A percentile compares a stretch with the other conserved stretches of the same genome.
These are phyloP conservation scores for Caenorhabditis virilis DNA, from an alignment of 2,888 invertebrate genomes.

Conservation along the genomic window DNA sequence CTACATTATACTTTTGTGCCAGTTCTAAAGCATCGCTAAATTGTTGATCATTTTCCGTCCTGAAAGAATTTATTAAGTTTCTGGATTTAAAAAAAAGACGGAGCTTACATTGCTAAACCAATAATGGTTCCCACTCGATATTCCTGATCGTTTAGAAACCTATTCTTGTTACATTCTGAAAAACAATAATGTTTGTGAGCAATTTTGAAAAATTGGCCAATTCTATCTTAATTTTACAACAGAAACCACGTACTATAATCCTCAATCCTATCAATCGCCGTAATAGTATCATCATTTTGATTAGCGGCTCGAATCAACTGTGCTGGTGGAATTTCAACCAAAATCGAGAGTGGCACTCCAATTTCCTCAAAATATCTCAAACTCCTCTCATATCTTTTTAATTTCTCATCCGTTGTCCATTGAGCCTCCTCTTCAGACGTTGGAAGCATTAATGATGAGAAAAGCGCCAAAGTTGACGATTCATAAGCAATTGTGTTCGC, in stretches of 20 bases:
- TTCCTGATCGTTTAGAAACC: constrained; percentile 50
- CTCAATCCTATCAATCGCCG: constrained; percentile 41
- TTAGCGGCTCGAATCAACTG: constrained; percentile 23
- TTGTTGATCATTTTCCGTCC: constrained; percentile 43
- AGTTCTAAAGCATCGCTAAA: constrained; percentile 50
- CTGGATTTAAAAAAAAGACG: too few species aligned
- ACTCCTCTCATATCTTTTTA: constrained; percentile 32
- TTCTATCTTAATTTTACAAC: background rate
- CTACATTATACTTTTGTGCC: constrained; percentile 43
- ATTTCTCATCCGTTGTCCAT: constrained; percentile 42
- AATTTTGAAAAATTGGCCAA: background rate
- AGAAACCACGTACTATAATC: constrained; percentile 24
- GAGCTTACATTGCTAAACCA: constrained; percentile 48
- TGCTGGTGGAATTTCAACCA: constrained; percentile 22
- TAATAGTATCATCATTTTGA: constrained; percentile 23
- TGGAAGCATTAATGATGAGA: constrained; percentile 6
- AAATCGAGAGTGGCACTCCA: constrained; percentile 9
- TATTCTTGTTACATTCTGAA: constrained; percentile 48
- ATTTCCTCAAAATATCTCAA: constrained; percentile 21
- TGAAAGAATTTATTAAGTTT: constrained; percentile 12
- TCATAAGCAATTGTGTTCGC: constrained; percentile 10
- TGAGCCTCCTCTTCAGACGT: background rate
- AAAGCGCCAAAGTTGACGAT: constrained; percentile 22
- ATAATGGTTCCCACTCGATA: constrained; percentile 52
- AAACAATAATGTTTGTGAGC: background rate